Base-by-base conservation (phyloP, 2,888 invertebrate species). In the Ectemnius lituratus region DNA sequence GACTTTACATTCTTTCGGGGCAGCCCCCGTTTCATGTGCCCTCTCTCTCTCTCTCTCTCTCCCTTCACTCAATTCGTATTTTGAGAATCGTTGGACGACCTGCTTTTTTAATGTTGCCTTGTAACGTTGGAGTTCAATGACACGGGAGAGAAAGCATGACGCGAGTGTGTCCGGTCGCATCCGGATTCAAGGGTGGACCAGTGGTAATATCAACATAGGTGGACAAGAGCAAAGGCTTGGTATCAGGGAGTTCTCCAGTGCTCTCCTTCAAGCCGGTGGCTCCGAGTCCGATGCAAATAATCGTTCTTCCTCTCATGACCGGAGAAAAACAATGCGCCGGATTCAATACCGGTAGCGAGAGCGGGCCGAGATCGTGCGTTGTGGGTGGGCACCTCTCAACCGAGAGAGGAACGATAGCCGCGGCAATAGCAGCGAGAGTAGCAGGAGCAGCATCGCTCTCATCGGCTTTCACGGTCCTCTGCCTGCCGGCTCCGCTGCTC, bases 321-420 rank as follows among this genome's bases (percentile, higher is more conserved):
- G 81, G 81, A 86, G 85, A 87, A 90, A 90, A 90, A 90, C 89
- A 90, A 90, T 90, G 88, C 88, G 87, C 85, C 84, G 85, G 90
- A 89, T 90, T 90, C 90, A 90, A 90, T 90, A 90, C 90, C 89
- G 89, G 90, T 90, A 90, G 90, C 90, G 82, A 87, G 83, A 78
- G 79, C 80, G 75, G 73, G 68, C 79, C 76, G 84, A 89, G 88
- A 90, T 90, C 89, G 89, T 90, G 89, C 90, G 84, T 90, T 89
- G 90, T 90, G 90, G 90, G 90, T 90, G 90, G 90, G 90, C 90
- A 83, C 79, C 86, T 79, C 76, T 80, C 79, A 71, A 75, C 77
- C 56, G 74, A 72, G 72, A 76, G 81, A 84, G 81, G 83, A 85
- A 84, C 84, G 84, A 86, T 84, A 84, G 81, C 86, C 67, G 82